These are phyloP conservation scores for Melanotaenia duboulayi DNA, from an alignment of 2,113 vertebrate species.

Conservation along the genomic window DNA sequence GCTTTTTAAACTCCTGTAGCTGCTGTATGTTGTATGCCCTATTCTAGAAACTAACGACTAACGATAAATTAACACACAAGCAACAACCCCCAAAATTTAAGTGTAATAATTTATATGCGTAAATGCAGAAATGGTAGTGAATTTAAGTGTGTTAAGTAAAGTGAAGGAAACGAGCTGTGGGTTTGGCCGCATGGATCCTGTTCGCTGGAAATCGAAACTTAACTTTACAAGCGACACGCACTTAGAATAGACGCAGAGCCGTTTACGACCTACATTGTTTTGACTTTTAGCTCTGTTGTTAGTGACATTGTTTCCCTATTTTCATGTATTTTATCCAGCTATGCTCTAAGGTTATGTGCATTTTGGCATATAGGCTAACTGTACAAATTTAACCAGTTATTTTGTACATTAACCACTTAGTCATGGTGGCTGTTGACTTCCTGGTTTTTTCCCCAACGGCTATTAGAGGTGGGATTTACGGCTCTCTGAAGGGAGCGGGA, in stretches of 20 bases:
- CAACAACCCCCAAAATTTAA: background rate
- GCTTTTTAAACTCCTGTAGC: background rate
- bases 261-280: no score
- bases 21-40: no score
- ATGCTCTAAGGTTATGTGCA: background rate
- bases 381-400: background rate
- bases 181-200: background rate
- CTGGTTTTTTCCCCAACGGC: background rate
- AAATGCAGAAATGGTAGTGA: background rate
- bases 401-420: background rate
- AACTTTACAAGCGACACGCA: background rate
- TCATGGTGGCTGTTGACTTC: background rate
- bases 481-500: no score
- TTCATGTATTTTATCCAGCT: background rate
- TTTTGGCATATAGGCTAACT: background rate
- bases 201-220: constrained; percentile 45
- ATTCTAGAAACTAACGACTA: no score
- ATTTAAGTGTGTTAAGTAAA: no score
- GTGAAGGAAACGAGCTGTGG: background rate
- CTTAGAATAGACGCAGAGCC: background rate
- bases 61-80: no score
- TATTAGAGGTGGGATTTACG: no score
- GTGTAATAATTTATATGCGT: background rate
- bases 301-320: background rate
- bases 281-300: background rate